Percentiles rank a stretch among this genome's conserved stretches.
Evolutionary conservation across 2,113 vertebrate genomes (phyloP).

Genomic region (Sapajus apella): DNA sequence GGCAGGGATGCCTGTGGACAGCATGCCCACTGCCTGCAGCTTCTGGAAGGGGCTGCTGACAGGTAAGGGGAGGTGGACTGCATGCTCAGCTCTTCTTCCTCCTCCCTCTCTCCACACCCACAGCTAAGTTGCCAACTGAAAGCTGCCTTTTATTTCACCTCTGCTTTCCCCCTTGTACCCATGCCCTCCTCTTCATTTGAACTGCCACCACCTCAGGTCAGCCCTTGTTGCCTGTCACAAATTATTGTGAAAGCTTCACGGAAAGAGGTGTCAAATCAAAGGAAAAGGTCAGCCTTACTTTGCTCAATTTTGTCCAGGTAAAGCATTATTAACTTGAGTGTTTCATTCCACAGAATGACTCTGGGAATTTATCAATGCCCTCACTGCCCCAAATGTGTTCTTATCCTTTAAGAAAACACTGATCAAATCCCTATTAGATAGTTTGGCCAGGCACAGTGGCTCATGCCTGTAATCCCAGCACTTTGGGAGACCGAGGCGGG

Average conservation of each 20-base stretch:
- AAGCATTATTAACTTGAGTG: conserved; percentile 8
- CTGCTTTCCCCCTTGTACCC: not conserved
- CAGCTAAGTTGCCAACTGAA: not conserved
- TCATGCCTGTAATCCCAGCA: no score
- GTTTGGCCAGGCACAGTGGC: not conserved
- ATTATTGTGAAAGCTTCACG: not conserved
- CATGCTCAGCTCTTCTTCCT: not conserved
- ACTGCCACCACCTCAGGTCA: not conserved
- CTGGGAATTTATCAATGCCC: not conserved
- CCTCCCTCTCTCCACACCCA: not conserved
- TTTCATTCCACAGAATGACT: not conserved
- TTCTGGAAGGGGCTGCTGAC: rapidly evolving
- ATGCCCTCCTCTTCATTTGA: not conserved
- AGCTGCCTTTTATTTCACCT: not conserved
- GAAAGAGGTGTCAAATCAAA: not conserved
- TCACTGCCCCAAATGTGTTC: not conserved
- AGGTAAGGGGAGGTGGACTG: not conserved
- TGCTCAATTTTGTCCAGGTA: not conserved
- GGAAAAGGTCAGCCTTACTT: not conserved
- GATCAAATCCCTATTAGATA: not conserved
- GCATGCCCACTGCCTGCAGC: rapidly evolving
- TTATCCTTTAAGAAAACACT: not conserved
- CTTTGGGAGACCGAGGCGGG: no score
- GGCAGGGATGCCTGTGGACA: not conserved
- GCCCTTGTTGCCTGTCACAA: not conserved